A percentile compares a stretch with the other conserved stretches of the same genome.
Evolutionary conservation across 2,797 vertebrate genomes (phyloP).

Genomic region (Gymnothorax reevesii): DNA sequence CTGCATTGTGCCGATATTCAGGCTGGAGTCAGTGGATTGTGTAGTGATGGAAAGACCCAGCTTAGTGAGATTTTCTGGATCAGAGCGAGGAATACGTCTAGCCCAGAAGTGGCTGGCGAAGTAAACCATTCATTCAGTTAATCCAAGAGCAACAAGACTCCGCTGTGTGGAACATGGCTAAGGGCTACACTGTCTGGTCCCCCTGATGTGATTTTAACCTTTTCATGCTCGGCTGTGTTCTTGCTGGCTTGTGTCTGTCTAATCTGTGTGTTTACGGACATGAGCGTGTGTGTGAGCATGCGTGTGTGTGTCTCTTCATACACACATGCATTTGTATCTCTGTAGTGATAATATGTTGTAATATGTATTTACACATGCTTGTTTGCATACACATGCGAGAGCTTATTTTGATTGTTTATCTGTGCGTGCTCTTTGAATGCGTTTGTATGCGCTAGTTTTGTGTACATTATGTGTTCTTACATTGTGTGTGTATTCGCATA

Average conservation of each 20-base stretch:
- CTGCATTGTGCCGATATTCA: not conserved
- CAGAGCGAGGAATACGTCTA: not conserved
- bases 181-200: constrained; percentile 38
- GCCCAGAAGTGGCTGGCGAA: not conserved
- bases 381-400: not conserved
- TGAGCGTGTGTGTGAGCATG: not conserved
- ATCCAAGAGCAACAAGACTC: not conserved
- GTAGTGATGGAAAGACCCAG: not conserved
- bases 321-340: not conserved
- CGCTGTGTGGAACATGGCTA: constrained; percentile 22
- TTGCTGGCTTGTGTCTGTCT: constrained; percentile 4
- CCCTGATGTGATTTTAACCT: constrained; percentile 37
- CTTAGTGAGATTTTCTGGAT: not conserved
- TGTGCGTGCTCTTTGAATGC: not conserved
- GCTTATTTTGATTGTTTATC: not conserved
- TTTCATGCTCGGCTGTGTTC: constrained; percentile 26
- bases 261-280: not conserved
- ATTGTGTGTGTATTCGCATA: not conserved
- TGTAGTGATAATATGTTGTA: not conserved
- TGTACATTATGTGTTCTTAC: not conserved
- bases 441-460: not conserved
- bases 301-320: constrained; percentile 17
- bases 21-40: not conserved
- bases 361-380: not conserved
- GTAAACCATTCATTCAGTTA: constrained; percentile 6